These are phyloP conservation scores for Heliconius melpomene DNA, from an alignment of 1,140 invertebrate species.

Conservation along the genomic window DNA sequence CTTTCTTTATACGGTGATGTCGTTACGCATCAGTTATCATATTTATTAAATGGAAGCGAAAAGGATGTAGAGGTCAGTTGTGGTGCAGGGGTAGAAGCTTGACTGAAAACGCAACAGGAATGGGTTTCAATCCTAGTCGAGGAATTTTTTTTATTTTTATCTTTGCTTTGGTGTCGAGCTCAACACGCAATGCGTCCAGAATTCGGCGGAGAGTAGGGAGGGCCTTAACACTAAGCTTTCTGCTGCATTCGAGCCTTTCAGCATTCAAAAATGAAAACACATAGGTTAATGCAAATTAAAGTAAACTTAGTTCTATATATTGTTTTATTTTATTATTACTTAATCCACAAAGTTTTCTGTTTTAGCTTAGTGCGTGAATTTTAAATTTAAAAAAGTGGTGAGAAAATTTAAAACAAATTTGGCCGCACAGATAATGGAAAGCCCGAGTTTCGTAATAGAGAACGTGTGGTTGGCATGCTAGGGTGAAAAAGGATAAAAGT, in stretches of 20 bases:
- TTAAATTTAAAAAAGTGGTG: constrained; percentile 58
- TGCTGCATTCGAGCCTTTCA: not conserved
- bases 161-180: too few species aligned
- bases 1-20: constrained; percentile 75
- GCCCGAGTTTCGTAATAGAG: constrained; percentile 71
- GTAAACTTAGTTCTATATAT: not conserved
- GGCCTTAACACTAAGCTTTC: too few species aligned
- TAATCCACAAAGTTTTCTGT: constrained; percentile 26
- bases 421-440: constrained; percentile 72
- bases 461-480: constrained; percentile 69
- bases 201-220: too few species aligned
- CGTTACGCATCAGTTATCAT: constrained; percentile 64
- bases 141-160: too few species aligned
- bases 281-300: constrained; percentile 17
- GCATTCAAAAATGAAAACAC: not conserved
- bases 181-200: too few species aligned
- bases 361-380: constrained; percentile 41
- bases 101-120: too few species aligned
- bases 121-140: too few species aligned
- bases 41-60: constrained; percentile 44
- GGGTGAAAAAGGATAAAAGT: constrained; percentile 74
- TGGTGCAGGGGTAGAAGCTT: too few species aligned
- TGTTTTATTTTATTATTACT: not conserved
- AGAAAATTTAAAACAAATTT: constrained; percentile 72
- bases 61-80: not conserved